These are phyloP conservation scores for Entelurus aequoreus DNA, from an alignment of 2,113 vertebrate species.

Conservation along the genomic window DNA sequence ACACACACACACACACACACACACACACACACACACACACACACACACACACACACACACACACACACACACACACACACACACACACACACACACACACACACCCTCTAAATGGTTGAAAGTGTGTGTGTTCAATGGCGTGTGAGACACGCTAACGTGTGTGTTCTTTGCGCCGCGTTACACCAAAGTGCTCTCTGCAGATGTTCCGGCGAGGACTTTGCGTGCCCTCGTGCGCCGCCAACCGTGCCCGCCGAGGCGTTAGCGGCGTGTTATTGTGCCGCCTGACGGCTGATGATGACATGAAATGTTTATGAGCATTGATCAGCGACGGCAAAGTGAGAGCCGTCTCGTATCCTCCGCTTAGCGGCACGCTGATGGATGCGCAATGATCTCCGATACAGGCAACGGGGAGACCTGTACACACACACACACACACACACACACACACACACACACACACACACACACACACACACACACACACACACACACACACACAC, in stretches of 20 bases:
- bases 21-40: no score
- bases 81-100: constrained; percentile 42
- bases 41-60: constrained; percentile 61
- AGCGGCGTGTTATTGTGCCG: constrained; percentile 54
- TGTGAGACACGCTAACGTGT: constrained; percentile 47
- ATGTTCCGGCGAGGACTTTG: constrained; percentile 18
- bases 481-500: no score
- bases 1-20: constrained; percentile 24
- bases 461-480: no score
- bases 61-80: constrained; percentile 36
- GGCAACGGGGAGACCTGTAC: constrained; percentile 37
- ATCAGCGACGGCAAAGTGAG: constrained; percentile 56
- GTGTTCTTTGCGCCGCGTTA: constrained; percentile 21
- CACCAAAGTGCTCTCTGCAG: constrained; percentile 44
- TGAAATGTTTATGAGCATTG: constrained; percentile 73
- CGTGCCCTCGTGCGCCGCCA: constrained; percentile 10
- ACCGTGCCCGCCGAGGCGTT: constrained; percentile 32
- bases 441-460: constrained; percentile 6
- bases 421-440: constrained; percentile 15
- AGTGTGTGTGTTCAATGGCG: constrained; percentile 63
- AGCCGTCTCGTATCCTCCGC: constrained; percentile 60
- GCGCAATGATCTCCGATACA: constrained; percentile 61
- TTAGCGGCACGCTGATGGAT: constrained; percentile 70
- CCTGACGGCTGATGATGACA: constrained; percentile 67
- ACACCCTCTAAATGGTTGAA: constrained; percentile 54